phyloP scores from a whole-genome alignment of 1,140 invertebrate species.

The Drosophila cardini region DNA sequence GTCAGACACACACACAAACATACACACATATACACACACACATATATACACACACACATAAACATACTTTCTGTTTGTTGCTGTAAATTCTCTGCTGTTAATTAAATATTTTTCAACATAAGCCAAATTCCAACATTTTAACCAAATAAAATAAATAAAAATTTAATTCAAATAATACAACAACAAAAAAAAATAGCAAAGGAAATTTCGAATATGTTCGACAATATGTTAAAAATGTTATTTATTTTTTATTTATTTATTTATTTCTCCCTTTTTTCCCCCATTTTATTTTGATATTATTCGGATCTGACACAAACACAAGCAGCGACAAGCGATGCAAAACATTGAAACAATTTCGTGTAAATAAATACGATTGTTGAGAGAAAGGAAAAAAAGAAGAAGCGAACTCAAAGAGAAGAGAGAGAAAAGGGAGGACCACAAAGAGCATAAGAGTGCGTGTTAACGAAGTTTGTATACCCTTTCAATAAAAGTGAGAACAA shows the following conservation, averaged over 20 bases:
- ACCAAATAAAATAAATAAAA: slow-evolving; percentile 39
- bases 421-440: neutral
- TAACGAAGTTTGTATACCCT: slow-evolving; percentile 14
- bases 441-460: neutral
- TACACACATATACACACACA: slow-evolving; percentile 3
- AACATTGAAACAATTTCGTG: slow-evolving; percentile 53
- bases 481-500: neutral
- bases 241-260: slow-evolving; percentile 35
- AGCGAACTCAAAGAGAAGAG: neutral
- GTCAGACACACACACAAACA: slow-evolving; percentile 1
- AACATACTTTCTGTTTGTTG: slow-evolving; percentile 20
- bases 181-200: neutral
- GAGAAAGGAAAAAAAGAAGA: slow-evolving; percentile 9
- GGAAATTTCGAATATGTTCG: slow-evolving; percentile 56
- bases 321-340: slow-evolving; percentile 15
- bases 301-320: slow-evolving; percentile 4
- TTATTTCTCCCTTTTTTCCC: neutral
- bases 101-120: slow-evolving; percentile 41
- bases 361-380: slow-evolving; percentile 51
- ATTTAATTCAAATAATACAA: slow-evolving; percentile 5
- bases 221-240: slow-evolving; percentile 64
- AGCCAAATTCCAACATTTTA: slow-evolving; percentile 29
- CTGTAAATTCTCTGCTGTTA: slow-evolving; percentile 38
- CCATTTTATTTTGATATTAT: neutral
- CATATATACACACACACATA: neutral